Base-by-base conservation (phyloP, 64 coral and sea anemone genomes). In the Pachyseris speciosa region DNA sequence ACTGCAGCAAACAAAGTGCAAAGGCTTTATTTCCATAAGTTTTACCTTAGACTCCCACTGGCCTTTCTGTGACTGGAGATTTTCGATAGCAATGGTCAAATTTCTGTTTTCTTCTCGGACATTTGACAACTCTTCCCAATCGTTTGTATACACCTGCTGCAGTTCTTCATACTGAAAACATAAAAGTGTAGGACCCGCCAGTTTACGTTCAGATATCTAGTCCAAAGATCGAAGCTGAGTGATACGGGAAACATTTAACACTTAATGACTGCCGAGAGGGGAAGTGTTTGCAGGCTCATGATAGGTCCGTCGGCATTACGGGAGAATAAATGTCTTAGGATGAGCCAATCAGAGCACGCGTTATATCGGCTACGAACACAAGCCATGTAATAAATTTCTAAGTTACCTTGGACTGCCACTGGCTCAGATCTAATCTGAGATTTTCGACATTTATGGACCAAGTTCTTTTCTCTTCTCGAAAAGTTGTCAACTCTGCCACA, bases 381-480 rank as follows among this genome's bases (percentile, higher is more conserved):
- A 15, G 15, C 8, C 8, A 0, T 49, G 15, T 10, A 2, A 10
- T 1, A 49, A 10, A 66, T 66, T 66, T 66, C 63, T 66, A 66
- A 27, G 28, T 67, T 86, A 98, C 95, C 95, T 98, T 98, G 15
- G 87, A 63, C 19, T 59, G 63, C 37, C 71, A 74, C 30, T 94
- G 78, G 29, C 59, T 93, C 37, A 90, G 53, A 50, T 93, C 85
- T 60, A 90, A 75, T 65, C 72, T 70, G 10, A 96, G 77, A 34
- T 57, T 67, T 43, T 96, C 84, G 44, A 96, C 85, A 22, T 77
- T 85, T 11, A 52, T 55, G 16, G 70, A 45, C 17, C 92, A 47
- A 15, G 86, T 37, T 29, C 91, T 75, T 29, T 87, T 96, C 39
- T 92, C 68, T 40, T 84, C 91, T 84, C 85, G 88, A 50, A 74